A percentile compares a stretch with the other conserved stretches of the same genome.
phyloP scores from a whole-genome alignment of 2,888 invertebrate genomes.

The Parascotia fuliginaria region DNA sequence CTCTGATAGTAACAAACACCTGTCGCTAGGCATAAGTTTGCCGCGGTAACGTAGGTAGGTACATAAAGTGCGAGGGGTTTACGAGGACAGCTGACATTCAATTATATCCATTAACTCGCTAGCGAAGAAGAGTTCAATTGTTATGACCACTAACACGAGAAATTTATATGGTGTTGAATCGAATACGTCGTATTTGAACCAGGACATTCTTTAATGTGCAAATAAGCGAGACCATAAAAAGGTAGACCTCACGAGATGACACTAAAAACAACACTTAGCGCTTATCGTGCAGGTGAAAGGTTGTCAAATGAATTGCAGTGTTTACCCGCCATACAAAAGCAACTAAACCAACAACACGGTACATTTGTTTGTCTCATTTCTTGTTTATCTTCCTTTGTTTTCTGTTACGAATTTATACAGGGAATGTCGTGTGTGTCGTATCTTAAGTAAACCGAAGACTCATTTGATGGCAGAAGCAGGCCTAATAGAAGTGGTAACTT shows the following conservation, averaged over 20 bases:
- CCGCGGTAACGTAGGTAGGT: conserved; percentile 6
- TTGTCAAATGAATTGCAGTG: conserved; percentile 68
- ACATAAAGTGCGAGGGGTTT: conserved; percentile 8
- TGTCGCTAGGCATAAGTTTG: conserved; percentile 12
- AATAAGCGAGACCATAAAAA: conserved; percentile 50
- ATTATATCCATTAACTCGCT: conserved; percentile 5
- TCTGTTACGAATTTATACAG: conserved; percentile 47
- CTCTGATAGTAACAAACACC: conserved; percentile 1
- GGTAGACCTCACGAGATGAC: conserved; percentile 48
- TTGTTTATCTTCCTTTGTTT: conserved; percentile 54
- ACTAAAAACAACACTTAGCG: conserved; percentile 64
- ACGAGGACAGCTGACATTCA: conserved; percentile 6
- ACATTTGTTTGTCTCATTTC: conserved; percentile 45
- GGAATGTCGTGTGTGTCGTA: conserved; percentile 44
- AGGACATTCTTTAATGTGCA: conserved; percentile 33
- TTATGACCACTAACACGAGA: neutral
- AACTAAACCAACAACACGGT: conserved; percentile 44
- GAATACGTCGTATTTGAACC: conserved; percentile 11
- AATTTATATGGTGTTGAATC: conserved; percentile 21
- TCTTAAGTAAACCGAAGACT: conserved; percentile 24
- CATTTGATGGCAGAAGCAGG: too few relatives aligned
- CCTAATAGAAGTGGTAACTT: too few relatives aligned
- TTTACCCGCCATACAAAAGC: conserved; percentile 58
- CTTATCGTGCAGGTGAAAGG: conserved; percentile 77
- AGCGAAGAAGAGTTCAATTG: neutral